phyloP scores from a whole-genome alignment of 2,888 invertebrate species.

The Dasysyrphus tricinctus region DNA sequence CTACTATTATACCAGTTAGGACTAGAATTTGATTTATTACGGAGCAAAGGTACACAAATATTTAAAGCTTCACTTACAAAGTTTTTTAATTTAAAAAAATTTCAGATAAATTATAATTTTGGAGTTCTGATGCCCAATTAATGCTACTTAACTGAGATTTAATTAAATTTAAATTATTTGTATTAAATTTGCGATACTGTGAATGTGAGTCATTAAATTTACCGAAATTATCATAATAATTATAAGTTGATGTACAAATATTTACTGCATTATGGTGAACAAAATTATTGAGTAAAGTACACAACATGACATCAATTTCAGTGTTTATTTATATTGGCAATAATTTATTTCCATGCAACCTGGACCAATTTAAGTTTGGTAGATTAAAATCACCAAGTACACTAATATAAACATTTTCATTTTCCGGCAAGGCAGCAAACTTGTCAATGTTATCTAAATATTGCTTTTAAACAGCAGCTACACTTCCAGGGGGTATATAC shows the following conservation, averaged over 20 bases:
- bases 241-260: not conserved
- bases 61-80: no score
- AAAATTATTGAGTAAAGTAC: no score
- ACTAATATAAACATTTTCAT: no score
- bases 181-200: not conserved
- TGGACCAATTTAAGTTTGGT: not conserved
- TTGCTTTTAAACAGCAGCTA: no score
- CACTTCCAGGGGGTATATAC: no score
- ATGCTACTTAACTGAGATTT: not conserved
- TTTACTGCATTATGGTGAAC: not conserved
- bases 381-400: no score
- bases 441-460: no score
- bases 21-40: no score
- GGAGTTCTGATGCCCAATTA: not conserved
- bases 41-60: no score
- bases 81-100: not conserved
- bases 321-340: not conserved
- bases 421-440: no score
- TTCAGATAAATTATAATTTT: not conserved
- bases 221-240: constrained; percentile 9
- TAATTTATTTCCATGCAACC: constrained; percentile 1
- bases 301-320: no score
- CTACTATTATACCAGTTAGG: no score
- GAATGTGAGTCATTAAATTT: not conserved
- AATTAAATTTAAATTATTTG: constrained; percentile 12